A percentile compares a stretch with the other conserved stretches of the same genome.
Conservation (phyloP, 2,113 vertebrate genomes). For the Camelus dromedarius region DNA sequence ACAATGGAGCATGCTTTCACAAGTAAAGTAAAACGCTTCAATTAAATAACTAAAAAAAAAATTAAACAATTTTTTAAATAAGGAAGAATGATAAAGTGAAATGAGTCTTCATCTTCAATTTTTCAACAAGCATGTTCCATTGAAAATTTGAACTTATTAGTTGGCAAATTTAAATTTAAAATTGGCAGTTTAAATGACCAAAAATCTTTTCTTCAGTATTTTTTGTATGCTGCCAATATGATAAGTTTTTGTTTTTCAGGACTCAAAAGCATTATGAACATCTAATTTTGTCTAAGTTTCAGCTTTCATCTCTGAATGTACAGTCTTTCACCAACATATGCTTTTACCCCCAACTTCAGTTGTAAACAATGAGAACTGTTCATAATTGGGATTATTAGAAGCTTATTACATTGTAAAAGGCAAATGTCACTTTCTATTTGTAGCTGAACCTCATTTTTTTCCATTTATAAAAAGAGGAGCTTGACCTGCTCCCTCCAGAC, state of each 20-base stretch:
- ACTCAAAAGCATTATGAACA: background rate
- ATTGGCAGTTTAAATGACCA: too few relatives aligned
- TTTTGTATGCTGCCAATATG: background rate
- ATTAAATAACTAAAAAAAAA: too few relatives aligned
- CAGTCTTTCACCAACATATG: background rate
- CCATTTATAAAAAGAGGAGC: slow-evolving; percentile 28
- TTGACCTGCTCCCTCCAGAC: background rate
- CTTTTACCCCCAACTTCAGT: background rate
- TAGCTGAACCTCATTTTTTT: background rate
- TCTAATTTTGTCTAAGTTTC: background rate
- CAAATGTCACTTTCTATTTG: slow-evolving; percentile 43
- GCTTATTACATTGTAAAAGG: background rate
- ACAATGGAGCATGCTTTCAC: background rate
- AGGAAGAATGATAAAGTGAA: too few relatives aligned
- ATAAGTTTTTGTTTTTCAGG: background rate
- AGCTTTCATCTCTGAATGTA: slow-evolving; percentile 18
- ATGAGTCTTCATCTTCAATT: background rate
- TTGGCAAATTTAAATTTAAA: background rate
- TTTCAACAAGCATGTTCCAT: background rate
- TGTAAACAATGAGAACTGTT: background rate
- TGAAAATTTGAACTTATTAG: background rate
- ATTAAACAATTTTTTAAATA: too few relatives aligned
- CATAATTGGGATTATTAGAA: background rate
- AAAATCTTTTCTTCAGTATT: background rate
- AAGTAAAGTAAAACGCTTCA: background rate